phyloP scores from a whole-genome alignment of 2,113 vertebrate genomes.

The Erythrocercus mccallii region DNA sequence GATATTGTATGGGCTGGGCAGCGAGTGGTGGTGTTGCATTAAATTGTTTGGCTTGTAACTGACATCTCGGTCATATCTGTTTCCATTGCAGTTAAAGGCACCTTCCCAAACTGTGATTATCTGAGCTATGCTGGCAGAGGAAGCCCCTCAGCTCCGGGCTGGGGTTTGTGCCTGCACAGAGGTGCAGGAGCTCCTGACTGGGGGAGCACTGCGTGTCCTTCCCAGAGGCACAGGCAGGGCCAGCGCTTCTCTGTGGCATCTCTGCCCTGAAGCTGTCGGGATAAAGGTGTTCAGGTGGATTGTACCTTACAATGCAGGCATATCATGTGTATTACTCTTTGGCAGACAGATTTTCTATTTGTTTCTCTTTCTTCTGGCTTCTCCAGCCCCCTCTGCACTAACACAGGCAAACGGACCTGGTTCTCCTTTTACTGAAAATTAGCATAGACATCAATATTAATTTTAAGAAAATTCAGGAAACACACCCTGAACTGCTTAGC shows the following conservation, averaged over 20 bases:
- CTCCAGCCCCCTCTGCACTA: neutral
- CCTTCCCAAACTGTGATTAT: neutral
- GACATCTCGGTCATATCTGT: no score
- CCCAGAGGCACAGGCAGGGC: neutral
- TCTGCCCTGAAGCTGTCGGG: neutral
- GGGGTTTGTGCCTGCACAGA: neutral
- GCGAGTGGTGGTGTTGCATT: neutral
- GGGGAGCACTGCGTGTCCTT: neutral
- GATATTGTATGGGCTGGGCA: neutral
- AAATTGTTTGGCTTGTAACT: accelerated
- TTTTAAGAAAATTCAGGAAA: neutral
- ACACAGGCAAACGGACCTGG: neutral
- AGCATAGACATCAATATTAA: neutral
- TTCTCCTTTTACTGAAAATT: neutral
- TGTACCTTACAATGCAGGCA: neutral
- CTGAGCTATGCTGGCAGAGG: no score
- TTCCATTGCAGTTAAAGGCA: no score
- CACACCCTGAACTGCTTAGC: neutral
- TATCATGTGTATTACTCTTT: neutral
- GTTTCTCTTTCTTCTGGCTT: neutral
- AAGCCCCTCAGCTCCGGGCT: neutral
- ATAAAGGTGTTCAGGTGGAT: neutral
- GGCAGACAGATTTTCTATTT: neutral
- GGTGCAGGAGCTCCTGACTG: neutral
- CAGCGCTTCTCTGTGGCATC: neutral